Conservation (phyloP, 2,797 vertebrate species). For the Crocidura indochinensis region DNA sequence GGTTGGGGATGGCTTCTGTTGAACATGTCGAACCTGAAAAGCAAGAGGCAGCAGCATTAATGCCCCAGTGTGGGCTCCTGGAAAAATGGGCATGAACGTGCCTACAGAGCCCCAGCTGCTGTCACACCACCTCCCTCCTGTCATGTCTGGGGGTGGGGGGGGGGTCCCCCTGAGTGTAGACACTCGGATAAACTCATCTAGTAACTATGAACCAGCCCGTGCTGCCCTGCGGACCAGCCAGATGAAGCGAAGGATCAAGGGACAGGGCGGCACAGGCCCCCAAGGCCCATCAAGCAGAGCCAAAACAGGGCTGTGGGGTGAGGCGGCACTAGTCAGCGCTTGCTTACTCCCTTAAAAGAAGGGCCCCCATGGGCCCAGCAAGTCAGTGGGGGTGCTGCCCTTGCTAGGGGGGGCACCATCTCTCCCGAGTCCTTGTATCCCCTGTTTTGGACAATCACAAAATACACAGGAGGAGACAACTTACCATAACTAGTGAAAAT, state of each 20-base stretch:
- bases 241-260: too few relatives aligned
- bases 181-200: too few relatives aligned
- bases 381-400: background rate
- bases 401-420: background rate
- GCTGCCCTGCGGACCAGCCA: too few relatives aligned
- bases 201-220: too few relatives aligned
- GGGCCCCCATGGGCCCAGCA: background rate
- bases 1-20: constrained; percentile 89
- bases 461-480: background rate
- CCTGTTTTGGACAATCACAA: background rate
- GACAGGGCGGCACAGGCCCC: too few relatives aligned
- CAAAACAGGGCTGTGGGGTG: too few relatives aligned
- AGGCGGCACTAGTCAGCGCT: too few relatives aligned
- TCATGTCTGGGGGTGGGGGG: too few relatives aligned
- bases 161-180: too few relatives aligned
- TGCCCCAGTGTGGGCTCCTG: background rate
- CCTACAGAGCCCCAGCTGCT: background rate
- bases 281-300: too few relatives aligned
- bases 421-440: background rate
- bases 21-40: constrained; percentile 89
- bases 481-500: constrained; percentile 78
- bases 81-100: background rate
- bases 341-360: too few relatives aligned
- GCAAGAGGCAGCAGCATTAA: constrained; percentile 70
- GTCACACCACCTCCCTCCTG: too few relatives aligned